A percentile compares a stretch with the other conserved stretches of the same genome.
phyloP scores from a whole-genome alignment of 1,140 invertebrate genomes.

The Aphidius ervi region DNA sequence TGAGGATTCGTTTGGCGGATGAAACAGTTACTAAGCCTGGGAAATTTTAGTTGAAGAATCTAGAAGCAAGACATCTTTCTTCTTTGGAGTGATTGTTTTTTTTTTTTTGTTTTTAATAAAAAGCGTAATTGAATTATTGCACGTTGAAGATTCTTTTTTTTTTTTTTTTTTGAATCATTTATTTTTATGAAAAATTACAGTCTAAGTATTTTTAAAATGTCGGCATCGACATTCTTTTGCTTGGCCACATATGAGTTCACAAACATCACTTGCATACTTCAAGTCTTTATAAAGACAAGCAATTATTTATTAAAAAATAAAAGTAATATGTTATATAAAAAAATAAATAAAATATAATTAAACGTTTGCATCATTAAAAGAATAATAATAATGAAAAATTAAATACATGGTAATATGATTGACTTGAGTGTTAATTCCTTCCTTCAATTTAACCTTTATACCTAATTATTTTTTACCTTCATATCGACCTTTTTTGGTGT shows the following conservation, averaged over 20 bases:
- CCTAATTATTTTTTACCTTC: too few relatives aligned
- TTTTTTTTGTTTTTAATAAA: background rate
- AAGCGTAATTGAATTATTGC: slow-evolving; percentile 14
- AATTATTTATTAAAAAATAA: too few relatives aligned
- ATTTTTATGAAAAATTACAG: too few relatives aligned
- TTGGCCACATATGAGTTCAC: too few relatives aligned
- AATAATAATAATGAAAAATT: background rate
- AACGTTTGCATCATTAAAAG: background rate
- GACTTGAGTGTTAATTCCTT: background rate
- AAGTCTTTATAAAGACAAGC: background rate
- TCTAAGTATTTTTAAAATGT: too few relatives aligned
- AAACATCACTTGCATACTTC: background rate
- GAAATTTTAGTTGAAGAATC: slow-evolving; percentile 11
- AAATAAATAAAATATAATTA: too few relatives aligned
- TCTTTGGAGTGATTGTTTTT: slow-evolving; percentile 2
- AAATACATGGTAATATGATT: slow-evolving; percentile 4
- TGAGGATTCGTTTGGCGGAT: slow-evolving; percentile 4
- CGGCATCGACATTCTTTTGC: too few relatives aligned
- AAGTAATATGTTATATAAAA: too few relatives aligned
- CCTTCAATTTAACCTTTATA: too few relatives aligned
- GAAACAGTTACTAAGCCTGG: slow-evolving; percentile 15
- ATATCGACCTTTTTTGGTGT: too few relatives aligned
- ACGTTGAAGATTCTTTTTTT: background rate
- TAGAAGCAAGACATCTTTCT: background rate
- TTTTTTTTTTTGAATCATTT: too few relatives aligned